These are phyloP conservation scores for Orchestes rusci DNA, from an alignment of 2,888 invertebrate genomes.

Conservation along the genomic window DNA sequence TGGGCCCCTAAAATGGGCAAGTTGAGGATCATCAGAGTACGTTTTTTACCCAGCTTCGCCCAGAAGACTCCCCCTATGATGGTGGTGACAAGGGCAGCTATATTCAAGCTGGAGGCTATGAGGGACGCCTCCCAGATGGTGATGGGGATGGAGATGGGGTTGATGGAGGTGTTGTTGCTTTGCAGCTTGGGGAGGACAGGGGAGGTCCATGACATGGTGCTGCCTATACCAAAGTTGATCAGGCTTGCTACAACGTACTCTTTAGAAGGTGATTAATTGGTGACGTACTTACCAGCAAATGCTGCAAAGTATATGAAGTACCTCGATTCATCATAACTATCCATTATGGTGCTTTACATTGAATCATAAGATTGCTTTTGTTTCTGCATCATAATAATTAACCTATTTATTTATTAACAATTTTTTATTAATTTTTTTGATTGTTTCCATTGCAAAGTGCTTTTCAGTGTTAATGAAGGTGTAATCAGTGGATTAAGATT, in stretches of 20 bases:
- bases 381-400: no score
- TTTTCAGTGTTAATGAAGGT: no score
- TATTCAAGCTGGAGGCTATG: conserved; percentile 14
- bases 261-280: no score
- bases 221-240: conserved; percentile 14
- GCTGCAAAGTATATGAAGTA: conserved; percentile 16
- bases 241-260: conserved; percentile 21
- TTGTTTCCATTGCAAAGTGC: no score
- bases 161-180: conserved; percentile 3
- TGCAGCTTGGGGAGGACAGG: conserved; percentile 21
- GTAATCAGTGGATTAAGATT: no score
- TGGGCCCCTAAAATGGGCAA: conserved; percentile 23
- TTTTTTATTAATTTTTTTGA: no score
- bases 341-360: no score
- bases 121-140: conserved; percentile 11
- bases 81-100: conserved; percentile 22
- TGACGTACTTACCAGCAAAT: conserved; percentile 15
- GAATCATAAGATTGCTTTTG: no score
- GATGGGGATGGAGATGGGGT: conserved; percentile 13
- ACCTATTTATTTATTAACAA: no score
- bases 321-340: no score
- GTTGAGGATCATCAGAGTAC: conserved; percentile 15
- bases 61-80: conserved; percentile 15
- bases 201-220: conserved; percentile 19
- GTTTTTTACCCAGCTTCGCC: conserved; percentile 20